These are phyloP conservation scores for Oceanites oceanicus DNA, from an alignment of 2,113 vertebrate genomes.

Conservation along the genomic window DNA sequence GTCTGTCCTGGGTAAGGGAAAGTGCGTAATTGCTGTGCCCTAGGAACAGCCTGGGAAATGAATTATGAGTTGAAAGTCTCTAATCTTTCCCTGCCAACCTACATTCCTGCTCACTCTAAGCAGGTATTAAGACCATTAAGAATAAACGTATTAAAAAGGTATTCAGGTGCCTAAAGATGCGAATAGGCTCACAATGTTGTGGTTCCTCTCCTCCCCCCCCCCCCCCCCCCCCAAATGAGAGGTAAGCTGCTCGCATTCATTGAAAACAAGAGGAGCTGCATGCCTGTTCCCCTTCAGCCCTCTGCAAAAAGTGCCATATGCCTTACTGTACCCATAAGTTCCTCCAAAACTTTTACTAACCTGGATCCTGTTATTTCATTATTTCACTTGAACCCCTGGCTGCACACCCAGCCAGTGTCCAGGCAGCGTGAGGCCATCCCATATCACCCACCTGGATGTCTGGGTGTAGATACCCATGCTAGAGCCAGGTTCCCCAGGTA, in stretches of 20 bases:
- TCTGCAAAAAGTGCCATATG: not conserved
- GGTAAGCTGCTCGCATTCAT: fast-evolving
- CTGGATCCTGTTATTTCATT: fast-evolving
- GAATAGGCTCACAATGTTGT: not conserved
- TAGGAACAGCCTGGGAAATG: not conserved
- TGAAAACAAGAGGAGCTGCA: not conserved
- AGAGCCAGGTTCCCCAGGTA: not conserved
- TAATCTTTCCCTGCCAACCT: not conserved
- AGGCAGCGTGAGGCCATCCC: not conserved
- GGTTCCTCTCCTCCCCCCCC: too few species aligned
- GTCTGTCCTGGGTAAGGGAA: not conserved
- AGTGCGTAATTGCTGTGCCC: not conserved
- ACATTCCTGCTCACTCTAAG: not conserved
- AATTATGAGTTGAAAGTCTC: not conserved
- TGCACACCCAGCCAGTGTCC: not conserved
- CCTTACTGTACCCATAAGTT: not conserved
- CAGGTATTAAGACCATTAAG: not conserved
- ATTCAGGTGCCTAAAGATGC: not conserved
- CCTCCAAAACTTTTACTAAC: not conserved
- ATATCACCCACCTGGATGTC: too few species aligned
- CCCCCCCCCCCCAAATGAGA: not conserved
- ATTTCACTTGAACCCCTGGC: fast-evolving
- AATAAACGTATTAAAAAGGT: not conserved
- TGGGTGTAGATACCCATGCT: fast-evolving
- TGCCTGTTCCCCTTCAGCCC: not conserved